Percentiles rank a stretch among this genome's conserved stretches.
Conservation (phyloP, 2,797 vertebrate species). For the Spondyliosoma cantharus region DNA sequence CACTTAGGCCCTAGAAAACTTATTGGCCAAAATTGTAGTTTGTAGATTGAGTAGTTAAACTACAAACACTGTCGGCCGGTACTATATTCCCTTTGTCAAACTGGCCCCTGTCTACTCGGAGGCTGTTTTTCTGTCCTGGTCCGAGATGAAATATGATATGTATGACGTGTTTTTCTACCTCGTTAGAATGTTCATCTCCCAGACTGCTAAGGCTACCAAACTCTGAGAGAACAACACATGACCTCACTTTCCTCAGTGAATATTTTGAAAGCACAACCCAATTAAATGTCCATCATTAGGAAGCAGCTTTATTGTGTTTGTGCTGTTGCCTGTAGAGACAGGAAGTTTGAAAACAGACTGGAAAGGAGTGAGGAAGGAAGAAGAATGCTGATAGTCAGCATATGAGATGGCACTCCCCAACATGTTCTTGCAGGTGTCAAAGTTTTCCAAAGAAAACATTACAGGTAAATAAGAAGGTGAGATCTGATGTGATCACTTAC, state of each 20-base stretch:
- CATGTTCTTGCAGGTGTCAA: background rate
- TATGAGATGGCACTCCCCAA: conserved; percentile 30
- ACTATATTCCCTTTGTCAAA: too few species aligned
- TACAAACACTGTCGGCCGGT: too few species aligned
- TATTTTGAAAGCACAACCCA: background rate
- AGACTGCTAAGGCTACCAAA: background rate
- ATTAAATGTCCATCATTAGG: conserved; percentile 6
- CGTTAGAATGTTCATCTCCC: background rate
- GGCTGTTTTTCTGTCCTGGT: too few species aligned
- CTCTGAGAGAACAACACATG: background rate
- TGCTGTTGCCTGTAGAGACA: conserved; percentile 48
- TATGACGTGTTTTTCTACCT: background rate
- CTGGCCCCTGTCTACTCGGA: too few species aligned
- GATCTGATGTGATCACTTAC: background rate
- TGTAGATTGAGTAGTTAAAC: too few species aligned
- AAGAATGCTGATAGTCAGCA: conserved; percentile 2
- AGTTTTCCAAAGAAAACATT: conserved; percentile 19
- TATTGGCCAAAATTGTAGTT: too few species aligned
- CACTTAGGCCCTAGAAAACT: too few species aligned
- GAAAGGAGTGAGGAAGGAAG: conserved; percentile 47
- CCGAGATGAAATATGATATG: too few species aligned
- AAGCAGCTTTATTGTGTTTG: conserved; percentile 51
- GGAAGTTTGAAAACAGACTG: conserved; percentile 58
- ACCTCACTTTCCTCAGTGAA: conserved; percentile 11
- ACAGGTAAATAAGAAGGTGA: background rate